Conservation (phyloP, 2,113 vertebrate species). For the Riparia riparia region DNA sequence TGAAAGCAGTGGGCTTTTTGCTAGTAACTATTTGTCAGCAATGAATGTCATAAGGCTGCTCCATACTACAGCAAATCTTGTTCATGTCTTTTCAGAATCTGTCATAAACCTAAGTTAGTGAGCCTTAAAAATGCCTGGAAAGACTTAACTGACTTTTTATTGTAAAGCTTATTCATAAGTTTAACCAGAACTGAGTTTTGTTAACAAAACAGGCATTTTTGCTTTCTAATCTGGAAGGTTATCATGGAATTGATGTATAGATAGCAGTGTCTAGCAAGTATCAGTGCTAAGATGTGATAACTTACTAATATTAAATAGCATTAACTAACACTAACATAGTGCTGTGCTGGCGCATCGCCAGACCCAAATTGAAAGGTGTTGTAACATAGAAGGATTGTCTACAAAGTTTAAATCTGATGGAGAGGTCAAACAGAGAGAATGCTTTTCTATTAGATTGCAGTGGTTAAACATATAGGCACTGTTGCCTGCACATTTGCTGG, state of each 20-base stretch:
- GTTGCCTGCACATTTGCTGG: neutral
- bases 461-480: neutral
- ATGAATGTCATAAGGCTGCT: neutral
- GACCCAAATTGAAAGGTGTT: neutral
- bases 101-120: neutral
- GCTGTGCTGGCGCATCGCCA: neutral
- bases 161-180: neutral
- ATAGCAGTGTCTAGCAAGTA: neutral
- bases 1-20: neutral
- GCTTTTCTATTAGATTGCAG: neutral
- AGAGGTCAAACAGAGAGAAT: neutral
- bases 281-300: neutral
- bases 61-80: neutral
- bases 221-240: neutral
- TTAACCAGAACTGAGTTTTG: neutral
- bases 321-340: neutral
- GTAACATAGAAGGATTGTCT: neutral
- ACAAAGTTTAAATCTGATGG: neutral
- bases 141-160: neutral
- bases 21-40: neutral
- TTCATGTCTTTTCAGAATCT: neutral
- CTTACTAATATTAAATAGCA: neutral
- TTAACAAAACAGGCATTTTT: neutral
- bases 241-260: neutral
- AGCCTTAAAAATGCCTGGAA: neutral